Base-by-base conservation (phyloP, 2,797 vertebrate genomes). In the Sorex maritimensis region DNA sequence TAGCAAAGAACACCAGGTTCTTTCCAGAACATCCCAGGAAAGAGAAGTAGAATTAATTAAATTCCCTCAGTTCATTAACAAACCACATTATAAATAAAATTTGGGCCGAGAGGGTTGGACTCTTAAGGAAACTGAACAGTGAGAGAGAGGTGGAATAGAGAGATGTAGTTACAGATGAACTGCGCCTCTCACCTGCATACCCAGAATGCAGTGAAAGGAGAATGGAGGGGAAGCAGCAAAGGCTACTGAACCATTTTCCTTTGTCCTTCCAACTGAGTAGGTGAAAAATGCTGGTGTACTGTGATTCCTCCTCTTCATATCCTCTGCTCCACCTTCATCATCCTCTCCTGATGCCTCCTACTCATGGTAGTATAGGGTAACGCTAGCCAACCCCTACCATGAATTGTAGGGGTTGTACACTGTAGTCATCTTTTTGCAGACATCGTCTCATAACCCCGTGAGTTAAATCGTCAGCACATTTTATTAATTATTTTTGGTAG, bases 211-310 rank as follows among this genome's bases (percentile, higher is more conserved):
- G 55, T 67, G 26, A 73, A 44, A 23, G 75, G 19, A 93, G 58
- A 83, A 58, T 67, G 2, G 14, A 55, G 46, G 77, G 49, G 49
- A 92, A 71, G 72, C 52, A 19, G 0, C 65, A 52, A 81, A 58
- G n/a, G 46, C 82, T 88, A 14, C 28, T 21, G 75, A 72, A 30
- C 14, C 61, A 52, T 26, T 75, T 92, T 93, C 55, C 86, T 49
- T 71, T 55, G 41, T 30, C 23, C 77, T 88, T 6, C 15, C 38
- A 68, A 24, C 12, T 2, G 14, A 52, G 28, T 58, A 34, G 44
- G 9, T 34, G 41, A 85, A 68, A 82, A 93, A 61, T 38, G 55
- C 10, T 26, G 26, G 1, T 44, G 83, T 88, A 7, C 79, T 58
- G 61, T 44, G 38, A 23, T 34, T 38, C 13, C 30, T 38, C 41